Evolutionary conservation across 2,797 vertebrate genomes (phyloP).

Genomic region (Siniperca scherzeri): DNA sequence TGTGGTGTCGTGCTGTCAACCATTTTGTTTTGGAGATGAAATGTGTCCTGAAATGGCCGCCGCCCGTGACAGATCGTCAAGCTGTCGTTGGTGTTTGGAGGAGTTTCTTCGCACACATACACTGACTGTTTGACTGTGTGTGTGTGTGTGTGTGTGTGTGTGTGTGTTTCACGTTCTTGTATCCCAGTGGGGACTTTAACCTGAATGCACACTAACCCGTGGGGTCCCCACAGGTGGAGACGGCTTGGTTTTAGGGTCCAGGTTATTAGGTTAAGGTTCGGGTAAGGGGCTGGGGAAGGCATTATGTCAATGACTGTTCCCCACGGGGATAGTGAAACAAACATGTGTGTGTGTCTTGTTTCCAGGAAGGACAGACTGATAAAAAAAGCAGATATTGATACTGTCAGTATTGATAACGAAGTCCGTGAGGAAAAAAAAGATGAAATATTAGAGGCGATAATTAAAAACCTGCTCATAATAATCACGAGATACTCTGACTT

Average conservation of each 20-base stretch:
- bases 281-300: no score
- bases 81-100: not conserved
- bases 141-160: not conserved
- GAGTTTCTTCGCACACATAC: constrained; percentile 5
- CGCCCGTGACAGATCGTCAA: not conserved
- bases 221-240: no score
- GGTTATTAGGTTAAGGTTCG: no score
- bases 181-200: no score
- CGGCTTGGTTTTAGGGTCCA: no score
- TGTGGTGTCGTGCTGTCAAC: constrained; percentile 5
- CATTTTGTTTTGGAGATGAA: constrained; percentile 72
- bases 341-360: not conserved
- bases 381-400: constrained; percentile 2
- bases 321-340: no score
- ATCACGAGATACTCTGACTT: not conserved
- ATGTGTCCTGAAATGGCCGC: constrained; percentile 70
- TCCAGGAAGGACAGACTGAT: constrained; percentile 8
- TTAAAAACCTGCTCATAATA: not conserved
- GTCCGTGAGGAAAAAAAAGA: not conserved
- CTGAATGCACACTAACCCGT: no score
- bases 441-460: no score
- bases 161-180: not conserved
- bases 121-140: not conserved
- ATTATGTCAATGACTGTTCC: no score
- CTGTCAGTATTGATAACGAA: not conserved